Evolutionary conservation across 92 coral and sea anemone genomes (phyloP).

Genomic region (Phenganax stokvisi): DNA sequence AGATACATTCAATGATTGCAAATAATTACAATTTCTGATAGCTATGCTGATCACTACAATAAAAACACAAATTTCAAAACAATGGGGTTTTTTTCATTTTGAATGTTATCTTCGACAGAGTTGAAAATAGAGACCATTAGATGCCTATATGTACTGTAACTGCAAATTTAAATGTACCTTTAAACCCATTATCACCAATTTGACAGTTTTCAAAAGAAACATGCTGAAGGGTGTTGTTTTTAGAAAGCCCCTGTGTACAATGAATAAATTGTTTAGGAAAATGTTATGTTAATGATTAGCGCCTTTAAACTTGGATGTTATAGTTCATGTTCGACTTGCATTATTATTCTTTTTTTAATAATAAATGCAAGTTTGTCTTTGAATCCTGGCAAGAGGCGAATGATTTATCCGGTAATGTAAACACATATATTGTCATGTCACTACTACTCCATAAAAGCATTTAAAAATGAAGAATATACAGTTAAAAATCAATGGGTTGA

Average conservation of each 20-base stretch:
- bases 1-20: constrained; percentile 75
- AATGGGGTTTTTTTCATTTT: too few species aligned
- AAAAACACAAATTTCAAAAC: not conserved
- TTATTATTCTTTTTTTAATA: too few species aligned
- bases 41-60: constrained; percentile 66
- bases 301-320: too few species aligned
- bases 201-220: constrained; percentile 89
- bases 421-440: too few species aligned
- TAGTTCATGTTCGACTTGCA: too few species aligned
- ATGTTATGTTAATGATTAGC: too few species aligned
- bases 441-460: too few species aligned
- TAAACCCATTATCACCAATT: constrained; percentile 92
- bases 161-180: constrained; percentile 43
- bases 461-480: too few species aligned
- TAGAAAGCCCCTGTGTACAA: constrained; percentile 64
- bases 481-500: too few species aligned
- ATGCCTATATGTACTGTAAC: not conserved
- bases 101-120: not conserved
- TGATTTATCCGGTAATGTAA: too few species aligned
- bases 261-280: not conserved
- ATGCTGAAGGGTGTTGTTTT: constrained; percentile 73
- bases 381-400: too few species aligned
- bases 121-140: not conserved
- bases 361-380: too few species aligned
- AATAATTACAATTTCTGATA: constrained; percentile 69